phyloP scores from a whole-genome alignment of 2,797 vertebrate species.

The Propithecus perrieri region DNA sequence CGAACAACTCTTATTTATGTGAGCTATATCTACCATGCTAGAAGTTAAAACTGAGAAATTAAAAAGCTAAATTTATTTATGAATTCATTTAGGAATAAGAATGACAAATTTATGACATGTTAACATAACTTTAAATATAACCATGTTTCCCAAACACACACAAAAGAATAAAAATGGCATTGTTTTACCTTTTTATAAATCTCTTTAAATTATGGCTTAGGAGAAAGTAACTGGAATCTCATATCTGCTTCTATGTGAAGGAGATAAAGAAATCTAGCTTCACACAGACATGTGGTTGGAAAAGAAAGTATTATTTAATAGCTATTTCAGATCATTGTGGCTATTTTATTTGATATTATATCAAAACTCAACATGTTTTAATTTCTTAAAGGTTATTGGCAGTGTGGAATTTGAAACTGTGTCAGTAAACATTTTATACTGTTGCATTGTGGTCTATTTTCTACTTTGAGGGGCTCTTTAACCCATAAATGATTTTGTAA shows the following conservation, averaged over 20 bases:
- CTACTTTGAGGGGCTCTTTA: neutral
- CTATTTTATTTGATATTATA: neutral
- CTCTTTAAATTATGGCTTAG: neutral
- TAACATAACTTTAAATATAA: neutral
- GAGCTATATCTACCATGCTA: neutral
- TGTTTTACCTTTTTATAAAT: neutral
- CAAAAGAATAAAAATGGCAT: neutral
- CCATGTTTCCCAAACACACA: neutral
- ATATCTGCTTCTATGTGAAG: neutral
- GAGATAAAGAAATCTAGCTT: neutral
- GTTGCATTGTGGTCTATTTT: neutral
- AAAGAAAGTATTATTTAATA: neutral
- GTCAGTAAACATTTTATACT: neutral
- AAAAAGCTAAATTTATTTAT: neutral
- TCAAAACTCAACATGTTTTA: neutral
- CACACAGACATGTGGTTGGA: neutral
- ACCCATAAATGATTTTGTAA: neutral
- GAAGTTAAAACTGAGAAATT: neutral
- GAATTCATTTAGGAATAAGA: neutral
- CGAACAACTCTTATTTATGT: neutral
- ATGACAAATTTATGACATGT: neutral
- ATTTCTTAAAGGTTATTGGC: neutral
- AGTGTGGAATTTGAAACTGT: neutral
- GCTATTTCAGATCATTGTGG: neutral
- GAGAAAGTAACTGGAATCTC: neutral